Evolutionary conservation across 2,888 invertebrate species (phyloP).

Genomic region (Drosophila mimica): DNA sequence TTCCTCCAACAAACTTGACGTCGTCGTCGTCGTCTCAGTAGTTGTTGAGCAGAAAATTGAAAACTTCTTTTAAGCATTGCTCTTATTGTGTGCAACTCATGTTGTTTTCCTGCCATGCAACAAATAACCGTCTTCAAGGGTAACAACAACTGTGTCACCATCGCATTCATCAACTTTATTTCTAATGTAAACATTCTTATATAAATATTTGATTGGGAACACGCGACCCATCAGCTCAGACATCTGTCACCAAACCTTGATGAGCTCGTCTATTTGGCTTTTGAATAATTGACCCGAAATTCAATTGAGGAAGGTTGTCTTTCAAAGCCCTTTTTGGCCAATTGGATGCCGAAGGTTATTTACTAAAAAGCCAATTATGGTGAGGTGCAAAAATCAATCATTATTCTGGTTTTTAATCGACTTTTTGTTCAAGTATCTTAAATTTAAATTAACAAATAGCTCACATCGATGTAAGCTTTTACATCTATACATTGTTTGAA

Average conservation of each 20-base stretch:
- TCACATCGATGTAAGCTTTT: neutral
- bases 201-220: conserved; percentile 32
- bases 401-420: neutral
- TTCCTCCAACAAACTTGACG: conserved; percentile 1
- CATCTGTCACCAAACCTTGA: conserved; percentile 10
- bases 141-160: conserved; percentile 51
- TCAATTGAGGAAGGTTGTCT: neutral
- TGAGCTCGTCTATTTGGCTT: neutral
- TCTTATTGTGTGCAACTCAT: conserved; percentile 34
- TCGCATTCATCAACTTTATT: conserved; percentile 29
- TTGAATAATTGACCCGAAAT: conserved; percentile 20
- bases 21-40: conserved; percentile 48
- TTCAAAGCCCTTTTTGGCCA: no score
- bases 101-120: conserved; percentile 23
- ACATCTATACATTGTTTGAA: neutral
- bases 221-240: conserved; percentile 27
- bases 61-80: conserved; percentile 74
- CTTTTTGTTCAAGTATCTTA: neutral
- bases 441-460: no score
- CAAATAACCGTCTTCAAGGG: conserved; percentile 43
- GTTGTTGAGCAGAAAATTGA: conserved; percentile 80
- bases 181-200: conserved; percentile 10
- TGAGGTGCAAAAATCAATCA: neutral
- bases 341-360: neutral
- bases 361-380: neutral